phyloP scores from a whole-genome alignment of 2,888 invertebrate genomes.

The Lottia scabra region DNA sequence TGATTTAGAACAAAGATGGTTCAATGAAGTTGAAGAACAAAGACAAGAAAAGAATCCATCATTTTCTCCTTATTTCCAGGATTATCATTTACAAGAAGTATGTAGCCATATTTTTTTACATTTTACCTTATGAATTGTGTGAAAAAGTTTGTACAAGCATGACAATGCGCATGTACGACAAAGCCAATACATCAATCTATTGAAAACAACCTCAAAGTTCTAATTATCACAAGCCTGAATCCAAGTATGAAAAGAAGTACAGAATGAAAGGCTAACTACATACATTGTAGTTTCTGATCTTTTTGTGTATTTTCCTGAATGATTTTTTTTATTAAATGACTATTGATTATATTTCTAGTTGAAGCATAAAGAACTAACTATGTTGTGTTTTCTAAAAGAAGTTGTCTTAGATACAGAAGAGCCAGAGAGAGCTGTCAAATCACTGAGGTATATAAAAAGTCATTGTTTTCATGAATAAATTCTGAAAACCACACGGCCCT shows the following conservation, averaged over 20 bases:
- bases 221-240: too few species aligned
- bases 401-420: conserved; percentile 57
- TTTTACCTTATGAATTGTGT: too few species aligned
- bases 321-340: background rate
- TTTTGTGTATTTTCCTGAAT: background rate
- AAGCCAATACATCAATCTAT: too few species aligned
- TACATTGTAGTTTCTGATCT: too few species aligned
- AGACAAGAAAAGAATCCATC: conserved; percentile 45
- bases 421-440: conserved; percentile 55
- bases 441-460: conserved; percentile 46
- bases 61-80: conserved; percentile 64
- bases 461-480: too few species aligned
- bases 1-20: conserved; percentile 67
- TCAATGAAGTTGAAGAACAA: conserved; percentile 61
- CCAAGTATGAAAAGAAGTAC: too few species aligned
- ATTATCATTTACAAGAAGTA: conserved; percentile 66
- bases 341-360: conserved; percentile 44
- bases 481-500: too few species aligned
- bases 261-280: too few species aligned
- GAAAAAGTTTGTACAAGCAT: too few species aligned
- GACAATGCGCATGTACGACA: too few species aligned
- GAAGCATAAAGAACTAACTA: conserved; percentile 63
- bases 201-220: too few species aligned
- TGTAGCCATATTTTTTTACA: background rate
- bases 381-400: conserved; percentile 67